phyloP scores from a whole-genome alignment of 35 echinoderm and acorn worm species.

The Hemicentrotus pulcherrimus region DNA sequence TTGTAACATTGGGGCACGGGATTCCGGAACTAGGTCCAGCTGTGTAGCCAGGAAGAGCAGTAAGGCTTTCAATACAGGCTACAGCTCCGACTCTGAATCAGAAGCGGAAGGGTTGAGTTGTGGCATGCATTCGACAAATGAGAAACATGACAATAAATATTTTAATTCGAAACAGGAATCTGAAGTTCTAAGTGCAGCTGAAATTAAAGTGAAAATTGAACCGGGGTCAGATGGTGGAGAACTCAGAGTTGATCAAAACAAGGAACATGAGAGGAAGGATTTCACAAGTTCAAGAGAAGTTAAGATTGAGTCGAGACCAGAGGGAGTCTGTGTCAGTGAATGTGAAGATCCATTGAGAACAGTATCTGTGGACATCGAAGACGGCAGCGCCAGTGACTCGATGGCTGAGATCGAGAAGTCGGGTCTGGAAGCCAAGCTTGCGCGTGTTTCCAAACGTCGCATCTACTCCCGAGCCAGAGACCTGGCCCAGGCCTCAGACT shows the following conservation, averaged over 20 bases:
- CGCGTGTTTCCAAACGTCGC: conserved; percentile 25
- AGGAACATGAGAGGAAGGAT: not conserved
- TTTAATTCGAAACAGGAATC: not conserved
- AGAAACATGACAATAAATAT: not conserved
- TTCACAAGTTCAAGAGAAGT: not conserved
- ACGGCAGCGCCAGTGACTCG: conserved; percentile 28
- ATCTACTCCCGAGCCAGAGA: conserved; percentile 18
- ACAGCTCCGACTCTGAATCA: conserved; percentile 24
- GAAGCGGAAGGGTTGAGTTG: conserved; percentile 1
- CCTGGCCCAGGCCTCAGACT: not conserved
- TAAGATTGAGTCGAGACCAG: not conserved
- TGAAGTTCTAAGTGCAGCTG: not conserved
- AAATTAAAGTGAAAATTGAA: not conserved
- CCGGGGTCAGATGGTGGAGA: not conserved
- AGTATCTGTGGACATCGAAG: not conserved
- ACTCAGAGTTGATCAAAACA: not conserved
- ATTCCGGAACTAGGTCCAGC: not conserved
- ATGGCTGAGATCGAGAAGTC: conserved; percentile 36
- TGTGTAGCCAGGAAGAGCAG: conserved; percentile 7
- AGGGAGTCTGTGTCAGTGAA: not conserved
- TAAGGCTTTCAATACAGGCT: not conserved
- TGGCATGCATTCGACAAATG: not conserved
- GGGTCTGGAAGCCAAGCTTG: conserved; percentile 28
- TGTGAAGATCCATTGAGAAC: not conserved
- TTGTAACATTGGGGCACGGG: not conserved